These are phyloP conservation scores for Hypselothyrea guttata DNA, from an alignment of 2,888 invertebrate genomes.

Conservation along the genomic window DNA sequence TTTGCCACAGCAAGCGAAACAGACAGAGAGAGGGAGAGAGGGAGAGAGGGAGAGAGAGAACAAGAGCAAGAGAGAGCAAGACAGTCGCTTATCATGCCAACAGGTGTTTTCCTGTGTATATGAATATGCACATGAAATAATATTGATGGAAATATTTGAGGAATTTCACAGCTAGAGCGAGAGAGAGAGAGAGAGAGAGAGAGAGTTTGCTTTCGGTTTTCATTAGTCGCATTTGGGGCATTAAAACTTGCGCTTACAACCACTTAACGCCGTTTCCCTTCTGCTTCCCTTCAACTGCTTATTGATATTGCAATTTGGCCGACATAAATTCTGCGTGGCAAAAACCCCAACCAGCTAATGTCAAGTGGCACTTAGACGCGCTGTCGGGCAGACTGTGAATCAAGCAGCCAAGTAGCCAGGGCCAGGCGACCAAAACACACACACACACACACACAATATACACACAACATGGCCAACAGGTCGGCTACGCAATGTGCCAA, in stretches of 20 bases:
- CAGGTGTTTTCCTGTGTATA: constrained; percentile 31
- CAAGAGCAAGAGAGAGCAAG: background rate
- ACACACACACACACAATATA: constrained; percentile 1
- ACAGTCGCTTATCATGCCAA: constrained; percentile 10
- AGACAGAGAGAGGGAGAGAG: no score
- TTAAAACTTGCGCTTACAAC: constrained; percentile 22
- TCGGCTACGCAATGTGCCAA: constrained; percentile 47
- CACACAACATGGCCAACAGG: constrained; percentile 41
- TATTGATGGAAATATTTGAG: background rate
- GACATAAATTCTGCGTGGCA: constrained; percentile 52
- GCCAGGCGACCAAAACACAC: no score
- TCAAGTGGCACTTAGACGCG: constrained; percentile 47
- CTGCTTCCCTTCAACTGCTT: constrained; percentile 29
- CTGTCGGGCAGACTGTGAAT: constrained; percentile 26
- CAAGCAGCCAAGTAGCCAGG: constrained; percentile 4
- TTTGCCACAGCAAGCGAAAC: constrained; percentile 5
- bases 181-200: background rate
- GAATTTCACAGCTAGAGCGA: no score
- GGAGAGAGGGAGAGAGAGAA: no score
- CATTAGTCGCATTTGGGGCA: constrained; percentile 35
- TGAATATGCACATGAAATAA: constrained; percentile 17
- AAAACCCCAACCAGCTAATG: constrained; percentile 15
- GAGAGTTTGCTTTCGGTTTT: constrained; percentile 4
- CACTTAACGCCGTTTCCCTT: constrained; percentile 21
- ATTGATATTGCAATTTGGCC: constrained; percentile 66